Evolutionary conservation across 2,888 invertebrate genomes (phyloP).

Genomic region (Meloe dianella): DNA sequence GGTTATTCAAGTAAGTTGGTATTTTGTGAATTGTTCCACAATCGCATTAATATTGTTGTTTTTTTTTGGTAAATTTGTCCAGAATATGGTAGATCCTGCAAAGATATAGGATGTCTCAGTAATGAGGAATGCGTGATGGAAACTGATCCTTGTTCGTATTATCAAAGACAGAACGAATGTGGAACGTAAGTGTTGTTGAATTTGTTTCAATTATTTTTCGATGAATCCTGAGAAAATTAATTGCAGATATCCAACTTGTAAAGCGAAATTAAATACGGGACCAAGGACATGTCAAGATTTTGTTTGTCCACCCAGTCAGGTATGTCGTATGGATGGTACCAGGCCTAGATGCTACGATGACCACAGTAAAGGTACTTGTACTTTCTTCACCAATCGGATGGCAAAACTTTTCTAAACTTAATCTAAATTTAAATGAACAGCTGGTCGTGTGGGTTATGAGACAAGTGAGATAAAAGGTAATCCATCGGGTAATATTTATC

Average conservation of each 20-base stretch:
- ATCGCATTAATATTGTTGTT: too few relatives aligned
- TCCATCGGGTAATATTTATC: conserved; percentile 43
- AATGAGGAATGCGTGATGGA: conserved; percentile 75
- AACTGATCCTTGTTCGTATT: conserved; percentile 73
- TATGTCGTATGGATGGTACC: conserved; percentile 53
- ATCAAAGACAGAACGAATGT: conserved; percentile 61
- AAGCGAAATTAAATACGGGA: conserved; percentile 41
- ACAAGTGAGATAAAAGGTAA: conserved; percentile 33
- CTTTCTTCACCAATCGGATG: too few relatives aligned
- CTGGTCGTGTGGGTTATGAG: conserved; percentile 45
- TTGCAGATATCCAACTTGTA: conserved; percentile 57
- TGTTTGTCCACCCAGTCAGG: conserved; percentile 57
- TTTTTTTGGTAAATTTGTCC: conserved; percentile 46
- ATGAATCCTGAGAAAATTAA: conserved; percentile 18
- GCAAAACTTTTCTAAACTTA: too few relatives aligned
- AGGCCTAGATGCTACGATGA: conserved; percentile 57
- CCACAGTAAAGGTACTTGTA: conserved; percentile 38
- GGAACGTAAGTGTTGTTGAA: conserved; percentile 58
- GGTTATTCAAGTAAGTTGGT: neutral
- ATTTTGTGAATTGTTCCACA: too few relatives aligned
- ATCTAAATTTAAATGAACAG: too few relatives aligned
- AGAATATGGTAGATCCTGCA: conserved; percentile 81
- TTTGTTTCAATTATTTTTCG: conserved; percentile 15
- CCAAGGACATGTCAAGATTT: conserved; percentile 51
- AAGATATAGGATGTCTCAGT: conserved; percentile 77